These are phyloP conservation scores for Scolopax mira DNA, from an alignment of 2,113 vertebrate species.

Conservation along the genomic window DNA sequence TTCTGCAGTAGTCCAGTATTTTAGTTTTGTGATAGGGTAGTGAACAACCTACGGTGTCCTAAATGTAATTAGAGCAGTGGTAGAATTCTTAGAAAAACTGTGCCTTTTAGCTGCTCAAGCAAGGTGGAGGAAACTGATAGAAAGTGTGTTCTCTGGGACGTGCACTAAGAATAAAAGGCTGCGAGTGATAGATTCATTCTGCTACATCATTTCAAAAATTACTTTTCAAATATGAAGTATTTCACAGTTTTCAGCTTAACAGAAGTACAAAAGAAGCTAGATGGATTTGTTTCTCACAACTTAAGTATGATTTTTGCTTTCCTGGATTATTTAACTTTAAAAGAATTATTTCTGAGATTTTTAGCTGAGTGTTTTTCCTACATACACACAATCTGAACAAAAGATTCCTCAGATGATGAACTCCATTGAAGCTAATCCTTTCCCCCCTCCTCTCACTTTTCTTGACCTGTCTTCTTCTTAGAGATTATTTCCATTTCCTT, in stretches of 20 bases:
- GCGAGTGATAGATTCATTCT: background rate
- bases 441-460: background rate
- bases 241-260: background rate
- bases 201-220: background rate
- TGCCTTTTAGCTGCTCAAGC: background rate
- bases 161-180: background rate
- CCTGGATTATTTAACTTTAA: background rate
- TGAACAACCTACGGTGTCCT: background rate
- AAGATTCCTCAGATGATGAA: conserved; percentile 1
- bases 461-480: background rate
- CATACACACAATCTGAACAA: background rate
- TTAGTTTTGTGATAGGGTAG: background rate
- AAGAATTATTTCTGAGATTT: background rate
- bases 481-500: conserved; percentile 39
- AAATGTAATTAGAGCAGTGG: background rate
- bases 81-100: background rate
- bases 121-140: background rate
- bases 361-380: background rate
- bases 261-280: background rate
- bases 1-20: background rate
- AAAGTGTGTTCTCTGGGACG: background rate
- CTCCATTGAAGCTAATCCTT: background rate
- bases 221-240: background rate
- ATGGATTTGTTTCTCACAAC: background rate
- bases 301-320: background rate